Conservation (phyloP, 2,888 invertebrate species). For the Coelinius sp. region DNA sequence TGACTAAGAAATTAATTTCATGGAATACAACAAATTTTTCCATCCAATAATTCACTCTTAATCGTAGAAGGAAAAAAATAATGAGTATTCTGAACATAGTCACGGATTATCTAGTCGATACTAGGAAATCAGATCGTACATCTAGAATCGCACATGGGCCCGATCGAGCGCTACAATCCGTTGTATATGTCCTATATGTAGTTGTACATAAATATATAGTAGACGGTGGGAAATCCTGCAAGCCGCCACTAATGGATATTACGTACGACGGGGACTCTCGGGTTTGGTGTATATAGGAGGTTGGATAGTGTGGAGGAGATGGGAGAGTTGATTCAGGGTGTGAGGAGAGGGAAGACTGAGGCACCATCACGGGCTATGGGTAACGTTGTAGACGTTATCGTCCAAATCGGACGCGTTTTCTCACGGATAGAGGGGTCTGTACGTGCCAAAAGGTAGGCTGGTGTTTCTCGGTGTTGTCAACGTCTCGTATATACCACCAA, state of each 20-base stretch:
- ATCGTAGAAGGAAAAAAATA: conserved; percentile 5
- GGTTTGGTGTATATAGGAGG: conserved; percentile 24
- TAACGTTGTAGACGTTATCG: conserved; percentile 15
- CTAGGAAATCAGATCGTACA: conserved; percentile 23
- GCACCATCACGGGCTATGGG: background rate
- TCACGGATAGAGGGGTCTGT: conserved; percentile 14
- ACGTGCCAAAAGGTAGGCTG: conserved; percentile 2
- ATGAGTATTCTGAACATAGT: background rate
- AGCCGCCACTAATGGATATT: conserved; percentile 43
- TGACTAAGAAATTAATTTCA: background rate
- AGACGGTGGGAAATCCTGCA: conserved; percentile 41
- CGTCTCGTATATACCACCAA: conserved; percentile 16
- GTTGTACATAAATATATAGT: conserved; percentile 29
- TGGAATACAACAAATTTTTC: background rate
- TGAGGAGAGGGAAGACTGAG: conserved; percentile 6
- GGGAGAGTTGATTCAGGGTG: conserved; percentile 20
- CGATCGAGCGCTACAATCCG: conserved; percentile 17
- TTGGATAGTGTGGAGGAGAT: conserved; percentile 19
- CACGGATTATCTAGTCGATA: conserved; percentile 27
- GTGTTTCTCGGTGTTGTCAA: background rate
- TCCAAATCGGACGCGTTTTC: conserved; percentile 33
- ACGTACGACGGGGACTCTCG: conserved; percentile 36
- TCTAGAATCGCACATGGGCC: conserved; percentile 24
- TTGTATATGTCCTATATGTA: conserved; percentile 29
- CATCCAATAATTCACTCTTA: conserved; percentile 14